These are phyloP conservation scores for Malthinus flaveolus DNA, from an alignment of 2,888 invertebrate genomes.

Conservation along the genomic window DNA sequence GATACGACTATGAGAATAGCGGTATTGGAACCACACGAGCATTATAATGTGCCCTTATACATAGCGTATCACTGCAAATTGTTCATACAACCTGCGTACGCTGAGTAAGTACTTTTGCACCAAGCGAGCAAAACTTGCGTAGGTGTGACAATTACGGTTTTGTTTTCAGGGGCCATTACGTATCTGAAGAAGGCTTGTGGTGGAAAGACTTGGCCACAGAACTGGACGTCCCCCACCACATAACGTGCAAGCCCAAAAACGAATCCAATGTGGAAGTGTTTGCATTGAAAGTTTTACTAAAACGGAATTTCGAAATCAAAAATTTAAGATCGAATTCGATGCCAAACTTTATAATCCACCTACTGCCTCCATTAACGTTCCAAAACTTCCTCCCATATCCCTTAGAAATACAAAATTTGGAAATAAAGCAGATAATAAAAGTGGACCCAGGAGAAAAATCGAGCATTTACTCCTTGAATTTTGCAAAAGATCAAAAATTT, in stretches of 20 bases:
- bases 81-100: slow-evolving; percentile 72
- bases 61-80: slow-evolving; percentile 82
- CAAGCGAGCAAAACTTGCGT: no score
- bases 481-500: slow-evolving; percentile 61
- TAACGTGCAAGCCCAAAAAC: slow-evolving; percentile 69
- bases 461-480: slow-evolving; percentile 69
- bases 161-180: slow-evolving; percentile 66
- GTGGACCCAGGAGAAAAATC: slow-evolving; percentile 74
- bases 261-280: slow-evolving; percentile 65
- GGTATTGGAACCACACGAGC: slow-evolving; percentile 73
- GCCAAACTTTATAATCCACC: slow-evolving; percentile 72
- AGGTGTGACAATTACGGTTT: no score
- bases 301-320: slow-evolving; percentile 44
- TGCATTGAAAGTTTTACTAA: slow-evolving; percentile 63
- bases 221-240: slow-evolving; percentile 66
- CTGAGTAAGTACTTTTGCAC: slow-evolving; percentile 72
- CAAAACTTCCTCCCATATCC: slow-evolving; percentile 79
- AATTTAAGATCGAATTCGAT: slow-evolving; percentile 53
- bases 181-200: slow-evolving; percentile 74
- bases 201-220: slow-evolving; percentile 77
- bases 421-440: slow-evolving; percentile 58
- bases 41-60: slow-evolving; percentile 75
- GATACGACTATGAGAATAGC: slow-evolving; percentile 73
- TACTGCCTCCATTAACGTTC: slow-evolving; percentile 74
- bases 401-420: slow-evolving; percentile 61